Conservation (phyloP, 2,888 invertebrate species). For the Danaus chrysippus region DNA sequence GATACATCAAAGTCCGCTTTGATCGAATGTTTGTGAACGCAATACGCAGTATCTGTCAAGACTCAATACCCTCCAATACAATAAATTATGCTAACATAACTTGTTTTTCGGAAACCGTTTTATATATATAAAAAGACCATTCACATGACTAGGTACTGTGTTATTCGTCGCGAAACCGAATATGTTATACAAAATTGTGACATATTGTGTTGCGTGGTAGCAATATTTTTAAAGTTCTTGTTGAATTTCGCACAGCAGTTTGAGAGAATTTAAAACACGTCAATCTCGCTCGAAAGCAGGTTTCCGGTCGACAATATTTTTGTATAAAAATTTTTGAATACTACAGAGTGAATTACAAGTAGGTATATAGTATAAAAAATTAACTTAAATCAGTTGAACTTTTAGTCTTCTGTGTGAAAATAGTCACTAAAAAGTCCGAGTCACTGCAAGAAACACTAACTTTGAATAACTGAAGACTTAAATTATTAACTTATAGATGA, state of each 20-base stretch:
- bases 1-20: constrained; percentile 54
- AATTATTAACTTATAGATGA: no score
- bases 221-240: background rate
- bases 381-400: no score
- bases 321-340: background rate
- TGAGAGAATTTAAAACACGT: constrained; percentile 2
- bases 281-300: background rate
- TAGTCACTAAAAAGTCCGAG: no score
- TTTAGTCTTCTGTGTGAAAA: no score
- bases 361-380: no score
- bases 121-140: no score
- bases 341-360: background rate
- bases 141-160: no score
- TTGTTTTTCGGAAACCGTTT: background rate
- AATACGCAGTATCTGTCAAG: constrained; percentile 30
- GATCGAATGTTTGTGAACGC: constrained; percentile 37
- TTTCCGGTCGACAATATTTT: constrained; percentile 2
- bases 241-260: background rate
- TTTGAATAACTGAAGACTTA: no score
- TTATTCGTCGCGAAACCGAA: no score
- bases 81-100: background rate
- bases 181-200: no score
- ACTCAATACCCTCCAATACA: constrained; percentile 18
- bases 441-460: no score
- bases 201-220: background rate